These are phyloP conservation scores for Heloderma charlesbogerti DNA, from an alignment of 2,113 vertebrate species.

Conservation along the genomic window DNA sequence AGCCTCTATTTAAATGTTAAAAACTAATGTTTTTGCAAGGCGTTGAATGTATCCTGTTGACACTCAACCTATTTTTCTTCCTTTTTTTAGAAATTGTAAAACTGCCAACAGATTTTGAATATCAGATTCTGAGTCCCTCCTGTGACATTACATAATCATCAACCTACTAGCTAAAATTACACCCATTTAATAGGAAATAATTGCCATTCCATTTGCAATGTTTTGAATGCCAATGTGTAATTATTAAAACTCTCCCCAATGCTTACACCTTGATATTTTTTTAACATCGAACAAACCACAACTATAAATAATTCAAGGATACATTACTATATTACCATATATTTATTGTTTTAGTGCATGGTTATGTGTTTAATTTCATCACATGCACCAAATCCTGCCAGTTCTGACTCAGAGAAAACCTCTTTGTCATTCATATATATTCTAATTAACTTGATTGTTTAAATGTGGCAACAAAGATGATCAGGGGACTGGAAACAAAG, in stretches of 20 bases:
- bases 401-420: background rate
- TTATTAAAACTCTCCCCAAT: constrained; percentile 60
- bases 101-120: constrained; percentile 54
- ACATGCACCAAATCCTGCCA: background rate
- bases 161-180: constrained; percentile 30
- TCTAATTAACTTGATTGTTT: background rate
- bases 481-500: too few relatives aligned
- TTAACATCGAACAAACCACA: constrained; percentile 37
- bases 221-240: constrained; percentile 57
- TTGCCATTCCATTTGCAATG: background rate
- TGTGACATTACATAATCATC: constrained; percentile 39
- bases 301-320: constrained; percentile 22
- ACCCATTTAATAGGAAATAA: constrained; percentile 54
- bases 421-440: background rate
- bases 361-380: background rate
- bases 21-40: background rate
- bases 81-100: constrained; percentile 35
- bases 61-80: constrained; percentile 34
- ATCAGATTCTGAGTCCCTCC: constrained; percentile 43
- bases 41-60: constrained; percentile 51
- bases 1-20: constrained; percentile 41
- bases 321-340: accelerated
- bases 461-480: background rate
- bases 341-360: background rate
- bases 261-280: constrained; percentile 35